Evolutionary conservation across 2,797 vertebrate species (phyloP).

Genomic region (Centropyge bicolor): DNA sequence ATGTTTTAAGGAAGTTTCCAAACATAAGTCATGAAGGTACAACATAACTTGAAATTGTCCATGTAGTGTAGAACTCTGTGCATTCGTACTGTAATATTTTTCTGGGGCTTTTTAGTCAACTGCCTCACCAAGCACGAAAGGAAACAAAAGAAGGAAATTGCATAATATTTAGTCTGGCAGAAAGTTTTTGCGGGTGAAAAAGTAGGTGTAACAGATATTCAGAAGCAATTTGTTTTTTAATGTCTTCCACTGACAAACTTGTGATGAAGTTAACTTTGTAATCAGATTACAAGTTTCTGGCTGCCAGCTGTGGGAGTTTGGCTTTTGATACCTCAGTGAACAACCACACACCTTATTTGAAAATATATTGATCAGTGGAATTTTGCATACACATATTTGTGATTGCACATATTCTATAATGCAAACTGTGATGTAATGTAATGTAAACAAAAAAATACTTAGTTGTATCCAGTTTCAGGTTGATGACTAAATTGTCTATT

Average conservation of each 20-base stretch:
- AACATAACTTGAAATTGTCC: neutral
- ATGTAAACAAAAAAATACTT: no score
- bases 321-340: neutral
- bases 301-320: conserved; percentile 4
- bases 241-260: neutral
- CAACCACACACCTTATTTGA: neutral
- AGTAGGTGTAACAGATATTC: conserved; percentile 14
- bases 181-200: conserved; percentile 13
- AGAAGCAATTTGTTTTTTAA: neutral
- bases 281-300: neutral
- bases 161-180: conserved; percentile 3
- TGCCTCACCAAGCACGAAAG: neutral
- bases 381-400: neutral
- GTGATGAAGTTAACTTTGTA: neutral
- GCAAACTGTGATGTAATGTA: no score
- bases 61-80: neutral
- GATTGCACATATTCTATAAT: no score
- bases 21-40: conserved; percentile 1
- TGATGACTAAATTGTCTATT: neutral
- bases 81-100: neutral
- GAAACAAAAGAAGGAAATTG: conserved; percentile 18
- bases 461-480: neutral
- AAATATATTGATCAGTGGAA: neutral
- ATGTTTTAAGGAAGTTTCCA: conserved; percentile 19
- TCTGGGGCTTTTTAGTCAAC: neutral